phyloP scores from a whole-genome alignment of 2,888 invertebrate species.

The Criorhina ranunculi region DNA sequence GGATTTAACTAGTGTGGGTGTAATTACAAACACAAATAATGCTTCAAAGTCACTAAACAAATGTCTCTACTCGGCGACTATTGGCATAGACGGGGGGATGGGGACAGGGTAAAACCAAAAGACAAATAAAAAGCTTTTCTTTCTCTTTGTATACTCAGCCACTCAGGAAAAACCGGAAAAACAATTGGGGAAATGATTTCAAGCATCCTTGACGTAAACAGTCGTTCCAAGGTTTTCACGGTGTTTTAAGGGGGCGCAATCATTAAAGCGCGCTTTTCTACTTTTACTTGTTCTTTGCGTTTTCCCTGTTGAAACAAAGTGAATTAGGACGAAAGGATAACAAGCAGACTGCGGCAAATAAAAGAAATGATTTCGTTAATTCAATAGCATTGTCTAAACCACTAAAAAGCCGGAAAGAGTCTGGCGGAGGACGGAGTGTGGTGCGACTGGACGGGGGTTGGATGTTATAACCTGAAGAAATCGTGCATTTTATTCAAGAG shows the following conservation, averaged over 20 bases:
- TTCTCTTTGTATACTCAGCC: constrained; percentile 63
- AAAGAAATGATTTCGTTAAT: constrained; percentile 77
- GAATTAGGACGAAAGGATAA: constrained; percentile 76
- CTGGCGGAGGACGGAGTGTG: constrained; percentile 5
- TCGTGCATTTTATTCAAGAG: constrained; percentile 48
- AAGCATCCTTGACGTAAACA: constrained; percentile 76
- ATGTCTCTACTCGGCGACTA: constrained; percentile 67
- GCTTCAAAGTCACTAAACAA: constrained; percentile 71
- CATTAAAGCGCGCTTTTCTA: constrained; percentile 66
- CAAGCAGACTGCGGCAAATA: constrained; percentile 76
- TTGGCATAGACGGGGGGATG: constrained; percentile 36
- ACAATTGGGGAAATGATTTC: constrained; percentile 77
- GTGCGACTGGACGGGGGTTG: neutral
- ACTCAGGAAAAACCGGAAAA: constrained; percentile 76
- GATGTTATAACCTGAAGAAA: constrained; percentile 62
- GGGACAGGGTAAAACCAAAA: constrained; percentile 65
- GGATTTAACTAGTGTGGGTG: constrained; percentile 53
- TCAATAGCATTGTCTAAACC: constrained; percentile 77
- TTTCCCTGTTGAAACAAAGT: constrained; percentile 57
- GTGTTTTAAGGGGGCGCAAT: constrained; percentile 68
- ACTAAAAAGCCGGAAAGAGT: constrained; percentile 73
- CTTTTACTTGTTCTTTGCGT: constrained; percentile 21
- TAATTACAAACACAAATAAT: constrained; percentile 75
- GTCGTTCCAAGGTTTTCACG: constrained; percentile 72
- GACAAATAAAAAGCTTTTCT: constrained; percentile 76